These are phyloP conservation scores for Chromis chromis DNA, from an alignment of 2,797 vertebrate species.

Conservation along the genomic window DNA sequence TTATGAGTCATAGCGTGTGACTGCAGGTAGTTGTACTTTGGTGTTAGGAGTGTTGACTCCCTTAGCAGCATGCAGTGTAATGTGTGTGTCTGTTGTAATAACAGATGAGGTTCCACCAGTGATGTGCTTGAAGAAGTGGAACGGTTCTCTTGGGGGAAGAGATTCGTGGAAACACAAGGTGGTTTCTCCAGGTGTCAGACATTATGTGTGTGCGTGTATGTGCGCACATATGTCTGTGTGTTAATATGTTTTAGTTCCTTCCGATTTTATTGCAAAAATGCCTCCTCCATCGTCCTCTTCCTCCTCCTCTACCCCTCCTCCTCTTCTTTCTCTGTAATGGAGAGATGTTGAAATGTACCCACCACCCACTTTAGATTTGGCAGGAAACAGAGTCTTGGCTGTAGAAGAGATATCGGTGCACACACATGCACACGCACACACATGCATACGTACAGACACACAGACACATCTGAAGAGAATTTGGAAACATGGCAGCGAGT, in stretches of 20 bases:
- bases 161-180: conserved; percentile 56
- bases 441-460: conserved; percentile 18
- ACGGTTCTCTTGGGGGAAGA: conserved; percentile 62
- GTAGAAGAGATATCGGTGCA: conserved; percentile 59
- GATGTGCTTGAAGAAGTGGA: conserved; percentile 70
- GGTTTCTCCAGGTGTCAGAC: conserved; percentile 69
- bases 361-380: conserved; percentile 77
- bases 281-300: conserved; percentile 36
- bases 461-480: conserved; percentile 63
- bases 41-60: conserved; percentile 23
- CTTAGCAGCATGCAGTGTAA: conserved; percentile 9
- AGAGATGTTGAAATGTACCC: conserved; percentile 78
- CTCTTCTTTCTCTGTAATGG: conserved; percentile 72
- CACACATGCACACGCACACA: not conserved
- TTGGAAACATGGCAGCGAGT: conserved; percentile 74
- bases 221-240: conserved; percentile 19
- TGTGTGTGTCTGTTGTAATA: conserved; percentile 56
- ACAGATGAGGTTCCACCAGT: conserved; percentile 60
- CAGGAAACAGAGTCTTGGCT: conserved; percentile 74
- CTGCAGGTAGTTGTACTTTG: conserved; percentile 42
- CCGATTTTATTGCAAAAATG: conserved; percentile 60
- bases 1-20: conserved; percentile 48
- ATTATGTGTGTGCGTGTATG: conserved; percentile 22
- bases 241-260: conserved; percentile 58
- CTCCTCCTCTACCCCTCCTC: conserved; percentile 33